Percentiles rank a stretch among this genome's conserved stretches.
phyloP scores from a whole-genome alignment of 2,797 vertebrate species.

The Nyctalus aviator region DNA sequence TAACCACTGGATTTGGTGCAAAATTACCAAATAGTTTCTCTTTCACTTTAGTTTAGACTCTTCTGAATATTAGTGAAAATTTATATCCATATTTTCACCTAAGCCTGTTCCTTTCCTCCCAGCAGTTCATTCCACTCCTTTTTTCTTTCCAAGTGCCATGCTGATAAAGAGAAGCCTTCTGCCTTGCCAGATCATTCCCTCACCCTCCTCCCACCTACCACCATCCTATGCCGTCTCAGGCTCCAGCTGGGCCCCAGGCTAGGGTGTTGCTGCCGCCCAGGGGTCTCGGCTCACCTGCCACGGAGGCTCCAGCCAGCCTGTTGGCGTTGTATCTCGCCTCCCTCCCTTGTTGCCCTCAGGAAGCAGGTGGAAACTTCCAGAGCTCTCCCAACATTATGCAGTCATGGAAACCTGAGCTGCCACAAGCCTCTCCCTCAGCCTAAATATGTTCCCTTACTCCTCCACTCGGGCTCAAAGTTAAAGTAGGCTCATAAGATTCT shows the following conservation, averaged over 20 bases:
- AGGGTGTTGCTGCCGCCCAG: no score
- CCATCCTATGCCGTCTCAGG: neutral
- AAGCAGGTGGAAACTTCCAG: conserved; percentile 22
- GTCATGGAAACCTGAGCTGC: conserved; percentile 12
- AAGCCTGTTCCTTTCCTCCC: neutral
- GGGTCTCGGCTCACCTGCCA: neutral
- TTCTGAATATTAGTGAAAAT: neutral
- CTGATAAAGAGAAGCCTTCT: neutral
- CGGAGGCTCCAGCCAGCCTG: neutral
- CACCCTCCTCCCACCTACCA: neutral
- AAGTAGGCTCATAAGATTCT: neutral
- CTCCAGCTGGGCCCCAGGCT: no score
- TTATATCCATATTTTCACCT: neutral
- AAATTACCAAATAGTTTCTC: conserved; percentile 3
- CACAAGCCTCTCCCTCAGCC: neutral
- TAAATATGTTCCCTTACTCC: neutral
- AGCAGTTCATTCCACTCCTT: neutral
- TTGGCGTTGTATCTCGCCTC: neutral
- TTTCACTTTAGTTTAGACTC: neutral
- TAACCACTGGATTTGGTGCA: neutral
- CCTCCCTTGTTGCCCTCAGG: neutral
- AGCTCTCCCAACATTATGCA: neutral
- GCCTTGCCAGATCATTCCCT: neutral
- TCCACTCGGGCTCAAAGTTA: neutral
- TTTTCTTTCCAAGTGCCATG: neutral